phyloP scores from a whole-genome alignment of 2,888 invertebrate genomes.

The Julus scanicus region DNA sequence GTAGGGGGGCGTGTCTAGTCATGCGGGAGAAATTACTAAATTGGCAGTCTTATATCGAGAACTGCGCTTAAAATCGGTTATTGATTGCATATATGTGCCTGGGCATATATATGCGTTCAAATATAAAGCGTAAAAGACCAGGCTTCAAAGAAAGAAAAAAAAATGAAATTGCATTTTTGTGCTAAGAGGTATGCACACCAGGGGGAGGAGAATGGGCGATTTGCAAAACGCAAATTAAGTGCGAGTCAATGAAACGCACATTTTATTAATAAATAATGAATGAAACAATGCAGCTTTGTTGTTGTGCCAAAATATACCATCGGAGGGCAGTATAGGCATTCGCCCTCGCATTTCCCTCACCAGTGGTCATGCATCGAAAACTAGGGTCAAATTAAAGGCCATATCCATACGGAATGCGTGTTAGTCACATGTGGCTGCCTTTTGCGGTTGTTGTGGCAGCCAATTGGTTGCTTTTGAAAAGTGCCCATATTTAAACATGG shows the following conservation, averaged over 20 bases:
- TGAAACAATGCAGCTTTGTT: neutral
- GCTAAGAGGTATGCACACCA: neutral
- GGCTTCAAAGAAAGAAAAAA: neutral
- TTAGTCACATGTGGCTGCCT: neutral
- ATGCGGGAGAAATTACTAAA: slow-evolving; percentile 42
- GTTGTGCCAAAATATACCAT: neutral
- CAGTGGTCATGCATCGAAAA: neutral
- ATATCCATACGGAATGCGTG: neutral
- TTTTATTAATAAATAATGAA: slow-evolving; percentile 24
- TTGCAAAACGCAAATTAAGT: slow-evolving; percentile 17
- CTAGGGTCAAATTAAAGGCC: slow-evolving; percentile 27
- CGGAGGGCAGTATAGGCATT: neutral
- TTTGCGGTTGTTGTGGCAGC: slow-evolving; percentile 39
- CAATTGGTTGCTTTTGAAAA: slow-evolving; percentile 5
- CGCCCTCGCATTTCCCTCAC: neutral
- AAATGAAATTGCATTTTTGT: slow-evolving; percentile 10
- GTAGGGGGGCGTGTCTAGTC: neutral
- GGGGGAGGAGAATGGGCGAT: neutral
- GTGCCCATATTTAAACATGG: neutral
- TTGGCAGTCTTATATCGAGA: slow-evolving; percentile 34
- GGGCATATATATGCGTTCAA: neutral
- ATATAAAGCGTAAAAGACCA: neutral
- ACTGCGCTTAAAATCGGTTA: slow-evolving; percentile 38
- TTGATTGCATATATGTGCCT: neutral
- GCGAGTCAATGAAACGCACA: slow-evolving; percentile 30